Percentiles rank a stretch among this genome's conserved stretches.
Conservation (phyloP, 2,797 vertebrate species). For the Microchirus variegatus region DNA sequence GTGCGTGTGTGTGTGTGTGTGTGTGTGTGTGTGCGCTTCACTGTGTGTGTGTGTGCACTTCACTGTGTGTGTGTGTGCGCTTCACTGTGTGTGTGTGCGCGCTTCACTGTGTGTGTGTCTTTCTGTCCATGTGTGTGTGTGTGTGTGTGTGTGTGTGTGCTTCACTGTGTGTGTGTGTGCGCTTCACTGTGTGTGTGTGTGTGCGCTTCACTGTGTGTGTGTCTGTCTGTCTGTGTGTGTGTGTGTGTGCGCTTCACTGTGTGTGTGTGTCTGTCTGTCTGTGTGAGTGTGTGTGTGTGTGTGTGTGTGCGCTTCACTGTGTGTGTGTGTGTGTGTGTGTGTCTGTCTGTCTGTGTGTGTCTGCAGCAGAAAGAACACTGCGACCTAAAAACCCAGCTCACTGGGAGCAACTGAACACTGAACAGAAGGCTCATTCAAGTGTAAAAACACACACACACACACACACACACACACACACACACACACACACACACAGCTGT, state of each 20-base stretch:
- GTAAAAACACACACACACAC: constrained; percentile 19
- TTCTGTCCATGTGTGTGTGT: too few species aligned
- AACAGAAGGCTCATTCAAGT: constrained; percentile 76
- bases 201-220: too few species aligned
- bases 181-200: constrained; percentile 64
- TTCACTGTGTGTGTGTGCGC: too few species aligned
- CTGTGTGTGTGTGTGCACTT: constrained; percentile 73
- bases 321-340: too few species aligned
- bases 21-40: constrained; percentile 48
- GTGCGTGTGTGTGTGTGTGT: too few species aligned
- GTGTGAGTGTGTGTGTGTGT: constrained; percentile 68
- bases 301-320: too few species aligned
- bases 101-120: too few species aligned
- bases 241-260: too few species aligned
- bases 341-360: background rate
- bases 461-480: constrained; percentile 32
- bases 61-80: too few species aligned
- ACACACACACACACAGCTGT: too few species aligned
- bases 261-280: constrained; percentile 29
- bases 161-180: too few species aligned
- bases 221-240: too few species aligned
- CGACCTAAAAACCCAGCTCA: constrained; percentile 81
- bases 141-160: constrained; percentile 60
- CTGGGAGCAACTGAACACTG: constrained; percentile 65
- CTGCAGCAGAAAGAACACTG: constrained; percentile 72